Evolutionary conservation across 2,113 vertebrate species (phyloP).

Genomic region (Varanus komodoensis): DNA sequence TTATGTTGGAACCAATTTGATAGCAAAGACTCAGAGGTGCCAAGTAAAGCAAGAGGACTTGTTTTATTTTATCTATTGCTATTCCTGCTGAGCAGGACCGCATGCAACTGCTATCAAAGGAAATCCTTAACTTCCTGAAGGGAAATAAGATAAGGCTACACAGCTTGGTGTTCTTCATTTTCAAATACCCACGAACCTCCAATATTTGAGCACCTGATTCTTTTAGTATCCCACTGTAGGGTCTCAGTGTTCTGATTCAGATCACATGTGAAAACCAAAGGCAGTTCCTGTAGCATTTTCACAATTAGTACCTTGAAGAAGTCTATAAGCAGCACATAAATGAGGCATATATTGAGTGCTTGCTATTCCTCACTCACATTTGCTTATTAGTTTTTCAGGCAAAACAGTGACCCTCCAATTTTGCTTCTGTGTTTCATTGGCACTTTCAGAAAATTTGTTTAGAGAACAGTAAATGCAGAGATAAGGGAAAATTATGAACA

Average conservation of each 20-base stretch:
- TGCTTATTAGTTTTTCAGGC: too few species aligned
- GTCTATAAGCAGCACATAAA: background rate
- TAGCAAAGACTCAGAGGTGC: background rate
- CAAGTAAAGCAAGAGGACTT: background rate
- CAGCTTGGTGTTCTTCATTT: background rate
- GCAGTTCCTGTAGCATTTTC: background rate
- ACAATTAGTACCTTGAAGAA: background rate
- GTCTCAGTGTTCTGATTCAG: background rate
- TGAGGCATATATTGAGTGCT: too few species aligned
- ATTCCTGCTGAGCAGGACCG: background rate
- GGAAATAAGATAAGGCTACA: background rate
- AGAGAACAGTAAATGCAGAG: too few species aligned
- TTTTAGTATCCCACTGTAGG: background rate
- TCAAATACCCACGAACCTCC: background rate
- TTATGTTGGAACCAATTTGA: background rate
- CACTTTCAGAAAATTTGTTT: too few species aligned
- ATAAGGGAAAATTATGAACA: too few species aligned
- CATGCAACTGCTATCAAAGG: conserved; percentile 3
- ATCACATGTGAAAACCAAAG: background rate
- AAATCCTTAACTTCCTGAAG: conserved; percentile 20
- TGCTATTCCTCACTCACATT: too few species aligned
- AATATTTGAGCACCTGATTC: background rate
- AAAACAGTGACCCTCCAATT: too few species aligned
- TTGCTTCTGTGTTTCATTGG: too few species aligned
- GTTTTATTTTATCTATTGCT: background rate